Evolutionary conservation across 2,113 vertebrate species (phyloP), one percentile per base, ranked within the genome.

Genomic region (Pandion haliaetus): DNA sequence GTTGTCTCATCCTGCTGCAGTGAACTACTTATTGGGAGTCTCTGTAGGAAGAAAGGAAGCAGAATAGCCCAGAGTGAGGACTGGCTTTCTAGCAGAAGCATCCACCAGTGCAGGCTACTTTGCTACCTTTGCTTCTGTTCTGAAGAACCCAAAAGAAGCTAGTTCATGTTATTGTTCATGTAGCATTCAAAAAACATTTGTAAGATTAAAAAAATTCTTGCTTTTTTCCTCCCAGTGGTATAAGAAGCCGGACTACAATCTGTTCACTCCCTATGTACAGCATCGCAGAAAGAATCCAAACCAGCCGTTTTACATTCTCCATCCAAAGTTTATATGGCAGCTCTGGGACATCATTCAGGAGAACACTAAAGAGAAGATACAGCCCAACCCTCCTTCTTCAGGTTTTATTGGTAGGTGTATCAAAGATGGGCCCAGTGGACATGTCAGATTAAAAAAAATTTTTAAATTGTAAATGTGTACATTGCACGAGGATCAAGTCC

Each of bases 301-400:
- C 61, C 99, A 99, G 94, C 99, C 98, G 1, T 99, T 99, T 98
- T 99, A 99, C 95, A 99, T 99, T 92, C 99, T 99, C 42, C 99
- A 99, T 96, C 99, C 99, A 38, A 98, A 98, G 72, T 99, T 99
- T 73, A 98, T 99, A 97, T 99, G 99, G 99, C 98, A 98, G 90
- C 99, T 99, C 47, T 99, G 99, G 99, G 99, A 99, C 72, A 97
- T 99, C 93, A 99, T 99, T 96, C 99, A 99, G 97, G 98, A 99
- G 93, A 99, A 99, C 96, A 99, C 99, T n/a, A 97, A 98, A 92
- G 99, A 99, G 98, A 99, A 98, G 96, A 99, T 99, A 96, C 99
- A 99, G 93, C 99, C 99, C 93, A 99, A 99, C 78, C 99, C 99
- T 10, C 99, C 99, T 24, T 99, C 99, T 45, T 99, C 99, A 79